phyloP scores from a whole-genome alignment of 2,113 vertebrate genomes.

The Thamnophis sirtalis region DNA sequence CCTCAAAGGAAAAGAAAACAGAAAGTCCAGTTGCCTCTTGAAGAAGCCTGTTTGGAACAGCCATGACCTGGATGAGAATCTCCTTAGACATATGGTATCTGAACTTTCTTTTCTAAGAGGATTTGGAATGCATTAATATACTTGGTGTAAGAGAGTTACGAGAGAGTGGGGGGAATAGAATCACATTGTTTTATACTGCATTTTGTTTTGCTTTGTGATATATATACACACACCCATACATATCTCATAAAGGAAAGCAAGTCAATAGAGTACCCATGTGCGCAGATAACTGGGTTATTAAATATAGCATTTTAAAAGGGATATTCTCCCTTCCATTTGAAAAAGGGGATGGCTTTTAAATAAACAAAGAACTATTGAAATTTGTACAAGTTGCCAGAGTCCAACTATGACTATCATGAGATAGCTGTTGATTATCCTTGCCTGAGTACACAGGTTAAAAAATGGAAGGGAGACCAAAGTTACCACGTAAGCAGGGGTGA shows the following conservation, averaged over 20 bases:
- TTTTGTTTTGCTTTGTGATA: background rate
- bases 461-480: rapidly evolving
- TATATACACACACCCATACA: background rate
- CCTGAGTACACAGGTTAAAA: background rate
- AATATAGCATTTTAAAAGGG: background rate
- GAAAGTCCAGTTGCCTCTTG: no score
- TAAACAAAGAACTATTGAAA: background rate
- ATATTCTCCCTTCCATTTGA: background rate
- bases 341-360: background rate
- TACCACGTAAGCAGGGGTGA: background rate
- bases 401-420: background rate
- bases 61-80: no score
- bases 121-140: background rate
- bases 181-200: background rate
- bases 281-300: background rate
- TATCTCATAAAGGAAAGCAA: background rate
- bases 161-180: background rate
- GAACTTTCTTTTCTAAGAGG: conserved; percentile 13
- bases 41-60: no score
- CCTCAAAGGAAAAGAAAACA: no score
- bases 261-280: background rate
- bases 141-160: background rate
- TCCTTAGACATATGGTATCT: conserved; percentile 24
- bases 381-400: background rate
- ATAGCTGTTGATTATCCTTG: background rate